Conservation (phyloP, 1,140 invertebrate genomes). For the Drosophila seguyi region DNA sequence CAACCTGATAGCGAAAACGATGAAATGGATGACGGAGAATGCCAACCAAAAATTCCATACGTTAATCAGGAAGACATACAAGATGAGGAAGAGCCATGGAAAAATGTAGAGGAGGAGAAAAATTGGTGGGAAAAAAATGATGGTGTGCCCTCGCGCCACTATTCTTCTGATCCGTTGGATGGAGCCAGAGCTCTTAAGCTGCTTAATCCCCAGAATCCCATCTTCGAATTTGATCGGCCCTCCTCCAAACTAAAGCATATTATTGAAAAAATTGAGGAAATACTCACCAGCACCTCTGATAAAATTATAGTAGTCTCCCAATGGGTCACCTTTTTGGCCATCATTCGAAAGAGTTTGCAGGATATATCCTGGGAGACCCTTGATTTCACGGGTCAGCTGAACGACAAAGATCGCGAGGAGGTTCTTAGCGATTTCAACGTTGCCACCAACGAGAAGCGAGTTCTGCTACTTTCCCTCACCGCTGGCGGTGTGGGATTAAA, state of each 20-base stretch:
- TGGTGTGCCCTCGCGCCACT: neutral
- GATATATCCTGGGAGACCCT: constrained; percentile 24
- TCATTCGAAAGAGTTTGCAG: constrained; percentile 37
- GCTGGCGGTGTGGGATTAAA: constrained; percentile 64
- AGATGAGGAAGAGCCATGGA: neutral
- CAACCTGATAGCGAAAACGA: neutral
- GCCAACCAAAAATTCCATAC: neutral
- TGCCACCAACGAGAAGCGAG: constrained; percentile 19
- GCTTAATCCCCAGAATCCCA: constrained; percentile 49
- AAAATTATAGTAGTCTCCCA: constrained; percentile 61
- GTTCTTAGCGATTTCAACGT: constrained; percentile 48
- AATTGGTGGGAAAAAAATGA: neutral
- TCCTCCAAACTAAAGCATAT: constrained; percentile 48
- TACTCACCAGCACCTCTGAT: constrained; percentile 42
- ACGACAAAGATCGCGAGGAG: constrained; percentile 22
- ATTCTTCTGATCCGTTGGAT: neutral
- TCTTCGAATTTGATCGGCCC: constrained; percentile 30
- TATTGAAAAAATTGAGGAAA: constrained; percentile 29
- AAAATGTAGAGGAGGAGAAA: neutral
- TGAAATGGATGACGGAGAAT: neutral
- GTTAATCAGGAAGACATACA: neutral
- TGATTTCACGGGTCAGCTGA: constrained; percentile 46
- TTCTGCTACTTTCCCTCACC: constrained; percentile 50
- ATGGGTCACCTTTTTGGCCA: constrained; percentile 40
- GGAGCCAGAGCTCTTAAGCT: constrained; percentile 22